Conservation (phyloP, 1,140 invertebrate species). For the Aphis gossypii region DNA sequence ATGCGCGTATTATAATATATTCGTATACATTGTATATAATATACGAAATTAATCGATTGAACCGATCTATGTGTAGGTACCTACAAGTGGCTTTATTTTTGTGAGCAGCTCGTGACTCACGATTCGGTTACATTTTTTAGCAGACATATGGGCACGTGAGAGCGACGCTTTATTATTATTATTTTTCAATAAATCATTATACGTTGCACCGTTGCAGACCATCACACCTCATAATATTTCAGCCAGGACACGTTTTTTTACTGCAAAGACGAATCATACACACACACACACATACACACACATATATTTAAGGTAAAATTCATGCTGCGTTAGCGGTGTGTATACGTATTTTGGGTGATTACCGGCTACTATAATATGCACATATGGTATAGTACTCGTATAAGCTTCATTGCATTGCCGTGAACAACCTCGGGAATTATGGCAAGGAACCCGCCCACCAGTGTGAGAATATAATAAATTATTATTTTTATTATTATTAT, state of each 20-base stretch:
- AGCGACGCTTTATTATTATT: neutral
- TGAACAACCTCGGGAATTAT: slow-evolving; percentile 20
- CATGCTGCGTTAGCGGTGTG: neutral
- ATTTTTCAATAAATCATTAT: neutral
- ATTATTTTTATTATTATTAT: neutral
- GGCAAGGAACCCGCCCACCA: slow-evolving; percentile 34
- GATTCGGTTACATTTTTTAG: neutral
- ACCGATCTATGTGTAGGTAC: neutral
- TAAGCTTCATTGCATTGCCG: neutral
- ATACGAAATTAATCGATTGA: slow-evolving; percentile 26
- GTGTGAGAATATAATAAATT: neutral
- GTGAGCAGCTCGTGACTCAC: slow-evolving; percentile 12
- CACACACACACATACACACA: no score
- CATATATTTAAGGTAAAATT: neutral
- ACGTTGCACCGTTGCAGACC: neutral
- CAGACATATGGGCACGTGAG: neutral
- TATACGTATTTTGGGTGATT: neutral
- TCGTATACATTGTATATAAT: neutral
- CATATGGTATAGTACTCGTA: neutral
- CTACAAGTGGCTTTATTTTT: neutral
- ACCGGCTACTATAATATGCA: neutral
- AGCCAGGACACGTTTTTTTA: neutral
- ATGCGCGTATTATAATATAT: neutral
- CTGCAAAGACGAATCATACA: neutral
- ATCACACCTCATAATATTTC: neutral